Base-by-base conservation (phyloP, 2,888 invertebrate species). In the Seladonia tumulorum region DNA sequence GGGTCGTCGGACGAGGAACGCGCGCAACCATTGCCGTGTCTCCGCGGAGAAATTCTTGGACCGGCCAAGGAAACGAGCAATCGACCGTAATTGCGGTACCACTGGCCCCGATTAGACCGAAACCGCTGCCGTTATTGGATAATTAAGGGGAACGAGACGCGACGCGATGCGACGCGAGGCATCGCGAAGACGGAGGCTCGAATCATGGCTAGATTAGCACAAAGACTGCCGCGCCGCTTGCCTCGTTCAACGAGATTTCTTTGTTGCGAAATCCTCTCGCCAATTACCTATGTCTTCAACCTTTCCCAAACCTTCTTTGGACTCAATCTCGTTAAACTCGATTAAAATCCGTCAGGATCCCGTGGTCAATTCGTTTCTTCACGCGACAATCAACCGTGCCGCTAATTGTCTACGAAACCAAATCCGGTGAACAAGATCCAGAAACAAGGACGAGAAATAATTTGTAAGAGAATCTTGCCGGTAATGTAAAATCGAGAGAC, bases 41-140 rank as follows among this genome's bases (percentile, higher is more conserved):
- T 77, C 70, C 42, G 5, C 77, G 42, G 29, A 39, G 53, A 29
- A 29, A 70, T 53, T 77, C 70, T 77, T 70, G 25, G 70, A 53
- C 77, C 25, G 25, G 25, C 70, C 70, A 53, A 77, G 77, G 70
- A 70, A 77, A 77, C 77, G 49, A 70, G 77, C 77, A 70, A 77
- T 77, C 70, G 77, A 77, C 39, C 66, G 76, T 77, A 77, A 77
- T 77, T 77, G 76, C 68, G 76, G 76, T 77, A 53, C 49, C 47
- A 49, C 39, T 60, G 63, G 63, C 76, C 57, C 47, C 76, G 76
- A 63, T 76, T 76, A 63, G 76, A 42, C 76, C 42, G 63, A 45
- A 63, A 76, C 63, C 75, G 45, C 76, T 47, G 63, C 47, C 76
- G 76, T 76, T 76, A 76, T 76, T 63, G 76, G 63, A 76, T 76